These are phyloP conservation scores for Synchiropus splendidus DNA, from an alignment of 2,113 vertebrate species.

Conservation along the genomic window DNA sequence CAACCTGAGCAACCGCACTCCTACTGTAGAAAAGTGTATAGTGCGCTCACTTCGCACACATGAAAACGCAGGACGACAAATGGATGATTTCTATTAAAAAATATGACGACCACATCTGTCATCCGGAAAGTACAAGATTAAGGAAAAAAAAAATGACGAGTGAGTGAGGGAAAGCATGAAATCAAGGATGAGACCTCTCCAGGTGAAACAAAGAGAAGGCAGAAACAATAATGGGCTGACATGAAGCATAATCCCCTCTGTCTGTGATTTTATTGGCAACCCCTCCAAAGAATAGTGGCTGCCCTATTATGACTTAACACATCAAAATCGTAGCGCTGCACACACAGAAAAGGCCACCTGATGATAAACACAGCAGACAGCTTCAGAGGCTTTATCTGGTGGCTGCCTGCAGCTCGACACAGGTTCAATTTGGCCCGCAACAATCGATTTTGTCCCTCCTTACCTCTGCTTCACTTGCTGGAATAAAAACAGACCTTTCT, in stretches of 20 bases:
- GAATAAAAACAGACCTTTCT: conserved; percentile 61
- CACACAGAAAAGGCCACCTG: conserved; percentile 72
- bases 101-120: too few relatives aligned
- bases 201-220: conserved; percentile 30
- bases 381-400: conserved; percentile 59
- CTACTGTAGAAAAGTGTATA: too few relatives aligned
- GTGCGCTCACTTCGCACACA: too few relatives aligned
- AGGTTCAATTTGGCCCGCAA: too few relatives aligned
- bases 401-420: too few relatives aligned
- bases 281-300: conserved; percentile 62
- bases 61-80: too few relatives aligned
- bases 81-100: too few relatives aligned
- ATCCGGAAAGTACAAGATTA: too few relatives aligned
- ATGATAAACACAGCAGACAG: conserved; percentile 68
- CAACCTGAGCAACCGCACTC: too few relatives aligned
- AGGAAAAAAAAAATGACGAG: too few relatives aligned
- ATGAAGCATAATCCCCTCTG: conserved; percentile 64
- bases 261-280: conserved; percentile 67
- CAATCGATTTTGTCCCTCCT: conserved; percentile 67
- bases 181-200: conserved; percentile 19
- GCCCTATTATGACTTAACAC: conserved; percentile 73
- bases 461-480: conserved; percentile 44
- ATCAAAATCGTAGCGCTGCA: conserved; percentile 67
- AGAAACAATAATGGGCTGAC: conserved; percentile 53
- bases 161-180: conserved; percentile 4